Evolutionary conservation across 2,113 vertebrate genomes (phyloP).

Genomic region (Tretioscincus oriximinensis): DNA sequence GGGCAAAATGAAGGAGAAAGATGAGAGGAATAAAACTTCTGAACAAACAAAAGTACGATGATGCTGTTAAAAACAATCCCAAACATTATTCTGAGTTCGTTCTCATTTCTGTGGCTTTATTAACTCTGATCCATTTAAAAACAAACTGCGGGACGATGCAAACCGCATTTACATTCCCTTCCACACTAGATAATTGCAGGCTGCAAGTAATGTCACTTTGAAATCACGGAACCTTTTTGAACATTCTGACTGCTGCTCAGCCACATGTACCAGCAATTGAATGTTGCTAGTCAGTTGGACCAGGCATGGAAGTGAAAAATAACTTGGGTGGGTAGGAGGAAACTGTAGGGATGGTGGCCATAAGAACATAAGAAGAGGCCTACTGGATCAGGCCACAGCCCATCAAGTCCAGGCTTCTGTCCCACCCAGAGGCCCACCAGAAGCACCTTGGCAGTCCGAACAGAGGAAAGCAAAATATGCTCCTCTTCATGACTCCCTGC

Average conservation of each 20-base stretch:
- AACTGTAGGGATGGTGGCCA: too few species aligned
- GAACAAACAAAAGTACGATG: background rate
- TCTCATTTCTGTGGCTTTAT: background rate
- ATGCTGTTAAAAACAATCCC: too few species aligned
- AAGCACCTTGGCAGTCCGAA: too few species aligned
- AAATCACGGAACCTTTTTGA: background rate
- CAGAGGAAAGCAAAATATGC: too few species aligned
- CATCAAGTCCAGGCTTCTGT: too few species aligned
- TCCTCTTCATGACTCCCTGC: too few species aligned
- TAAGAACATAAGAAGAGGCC: too few species aligned
- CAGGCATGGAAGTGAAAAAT: background rate
- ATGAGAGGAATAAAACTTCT: constrained; percentile 1
- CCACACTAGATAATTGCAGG: background rate
- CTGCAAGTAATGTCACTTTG: background rate
- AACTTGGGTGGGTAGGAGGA: background rate
- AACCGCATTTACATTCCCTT: background rate
- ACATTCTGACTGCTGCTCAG: background rate
- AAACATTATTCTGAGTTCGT: background rate
- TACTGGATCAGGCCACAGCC: too few species aligned
- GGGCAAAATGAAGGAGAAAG: background rate
- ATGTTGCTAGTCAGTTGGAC: background rate
- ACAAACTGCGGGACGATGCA: background rate
- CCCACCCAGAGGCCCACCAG: too few species aligned
- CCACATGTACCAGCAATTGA: background rate
- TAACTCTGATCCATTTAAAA: background rate